These are phyloP conservation scores for Dendrocincla tyrannina DNA, from an alignment of 2,797 vertebrate genomes.

Conservation along the genomic window DNA sequence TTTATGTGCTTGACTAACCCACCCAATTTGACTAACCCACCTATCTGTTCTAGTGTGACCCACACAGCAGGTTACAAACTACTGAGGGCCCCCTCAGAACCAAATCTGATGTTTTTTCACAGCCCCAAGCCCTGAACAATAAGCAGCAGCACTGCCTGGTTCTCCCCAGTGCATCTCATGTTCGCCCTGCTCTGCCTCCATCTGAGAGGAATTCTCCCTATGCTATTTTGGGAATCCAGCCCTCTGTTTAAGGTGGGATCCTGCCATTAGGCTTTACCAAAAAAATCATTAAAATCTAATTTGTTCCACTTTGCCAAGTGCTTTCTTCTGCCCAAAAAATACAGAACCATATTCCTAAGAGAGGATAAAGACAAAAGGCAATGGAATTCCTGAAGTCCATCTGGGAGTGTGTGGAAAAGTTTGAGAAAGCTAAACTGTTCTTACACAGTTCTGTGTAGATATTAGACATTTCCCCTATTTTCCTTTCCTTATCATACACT, in stretches of 20 bases:
- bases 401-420: constrained; percentile 4
- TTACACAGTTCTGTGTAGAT: not conserved
- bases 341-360: not conserved
- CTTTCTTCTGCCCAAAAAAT: not conserved
- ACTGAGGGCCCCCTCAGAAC: not conserved
- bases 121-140: not conserved
- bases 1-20: not conserved
- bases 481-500: constrained; percentile 46
- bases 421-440: constrained; percentile 3
- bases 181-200: not conserved
- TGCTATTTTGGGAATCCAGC: not conserved
- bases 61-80: not conserved
- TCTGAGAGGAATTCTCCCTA: not conserved
- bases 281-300: not conserved
- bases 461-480: not conserved
- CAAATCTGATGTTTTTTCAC: not conserved
- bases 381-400: not conserved
- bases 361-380: not conserved
- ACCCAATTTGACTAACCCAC: not conserved
- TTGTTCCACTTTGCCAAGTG: not conserved
- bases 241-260: not conserved
- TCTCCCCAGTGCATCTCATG: not conserved
- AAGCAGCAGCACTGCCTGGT: not conserved
- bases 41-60: not conserved
- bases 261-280: not conserved